Conservation (phyloP, 2,113 vertebrate species). For the Cyanoliseus patagonus region DNA sequence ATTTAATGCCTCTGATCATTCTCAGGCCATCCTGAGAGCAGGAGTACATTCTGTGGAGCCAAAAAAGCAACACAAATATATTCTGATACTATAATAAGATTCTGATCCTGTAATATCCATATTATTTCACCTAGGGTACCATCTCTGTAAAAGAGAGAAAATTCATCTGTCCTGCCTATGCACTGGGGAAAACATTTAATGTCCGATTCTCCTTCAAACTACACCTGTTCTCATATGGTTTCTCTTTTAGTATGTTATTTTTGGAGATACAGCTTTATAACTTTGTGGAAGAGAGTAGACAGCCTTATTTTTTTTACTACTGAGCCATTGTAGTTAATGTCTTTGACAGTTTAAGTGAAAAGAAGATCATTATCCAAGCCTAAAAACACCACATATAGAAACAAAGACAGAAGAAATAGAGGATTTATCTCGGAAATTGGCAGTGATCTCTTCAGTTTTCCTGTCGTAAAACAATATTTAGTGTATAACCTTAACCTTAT, state of each 20-base stretch:
- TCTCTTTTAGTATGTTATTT: background rate
- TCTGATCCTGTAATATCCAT: background rate
- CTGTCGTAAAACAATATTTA: background rate
- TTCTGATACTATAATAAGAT: background rate
- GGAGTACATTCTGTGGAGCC: background rate
- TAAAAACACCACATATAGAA: background rate
- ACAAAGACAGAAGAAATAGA: background rate
- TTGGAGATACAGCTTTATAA: background rate
- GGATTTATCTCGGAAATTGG: background rate
- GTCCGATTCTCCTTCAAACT: background rate
- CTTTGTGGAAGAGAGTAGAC: background rate
- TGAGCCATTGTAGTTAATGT: background rate
- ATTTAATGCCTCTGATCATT: background rate
- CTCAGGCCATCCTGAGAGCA: background rate
- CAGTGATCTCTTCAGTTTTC: background rate
- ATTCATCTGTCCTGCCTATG: background rate
- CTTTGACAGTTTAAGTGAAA: background rate
- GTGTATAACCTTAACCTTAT: background rate
- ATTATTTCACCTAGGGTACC: background rate
- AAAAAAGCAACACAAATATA: background rate
- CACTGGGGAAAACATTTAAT: background rate
- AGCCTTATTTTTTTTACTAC: background rate
- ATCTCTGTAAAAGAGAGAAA: background rate
- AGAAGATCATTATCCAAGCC: background rate
- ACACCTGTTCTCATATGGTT: background rate